Evolutionary conservation across 2,797 vertebrate genomes (phyloP).

Genomic region (Enteromius treurensis): DNA sequence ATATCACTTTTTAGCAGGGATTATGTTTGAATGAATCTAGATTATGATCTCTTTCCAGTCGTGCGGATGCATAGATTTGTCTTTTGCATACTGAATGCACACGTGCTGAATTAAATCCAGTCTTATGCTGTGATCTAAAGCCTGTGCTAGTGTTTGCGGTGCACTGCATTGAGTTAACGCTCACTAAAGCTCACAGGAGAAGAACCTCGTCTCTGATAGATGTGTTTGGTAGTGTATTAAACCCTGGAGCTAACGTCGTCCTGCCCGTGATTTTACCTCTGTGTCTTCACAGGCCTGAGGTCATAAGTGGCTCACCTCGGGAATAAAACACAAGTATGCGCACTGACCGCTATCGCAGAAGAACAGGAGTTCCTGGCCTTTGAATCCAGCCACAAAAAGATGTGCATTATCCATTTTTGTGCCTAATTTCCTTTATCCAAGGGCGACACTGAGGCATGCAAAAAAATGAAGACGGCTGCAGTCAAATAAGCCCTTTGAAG

Average conservation of each 20-base stretch:
- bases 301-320: not conserved
- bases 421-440: slow-evolving; percentile 70
- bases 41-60: slow-evolving; percentile 19
- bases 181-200: slow-evolving; percentile 14
- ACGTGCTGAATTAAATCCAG: slow-evolving; percentile 10
- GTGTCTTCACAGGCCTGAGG: slow-evolving; percentile 17
- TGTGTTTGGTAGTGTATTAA: slow-evolving; percentile 37
- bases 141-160: not conserved
- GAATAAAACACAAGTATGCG: not conserved
- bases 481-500: slow-evolving; percentile 76
- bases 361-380: slow-evolving; percentile 37
- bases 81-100: slow-evolving; percentile 17
- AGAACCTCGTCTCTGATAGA: slow-evolving; percentile 5
- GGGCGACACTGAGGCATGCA: slow-evolving; percentile 67
- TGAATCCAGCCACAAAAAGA: slow-evolving; percentile 55
- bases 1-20: not conserved
- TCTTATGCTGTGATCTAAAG: slow-evolving; percentile 12
- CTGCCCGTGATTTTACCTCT: not conserved
- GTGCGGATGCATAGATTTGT: slow-evolving; percentile 3
- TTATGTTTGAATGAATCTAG: slow-evolving; percentile 11
- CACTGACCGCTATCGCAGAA: not conserved
- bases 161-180: not conserved
- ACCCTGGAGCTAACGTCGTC: not conserved
- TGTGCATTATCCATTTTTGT: slow-evolving; percentile 59
- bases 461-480: slow-evolving; percentile 72